A percentile compares a stretch with the other conserved stretches of the same genome.
These are phyloP conservation scores for Rhagoletis pomonella DNA, from an alignment of 1,140 invertebrate genomes.

Conservation along the genomic window DNA sequence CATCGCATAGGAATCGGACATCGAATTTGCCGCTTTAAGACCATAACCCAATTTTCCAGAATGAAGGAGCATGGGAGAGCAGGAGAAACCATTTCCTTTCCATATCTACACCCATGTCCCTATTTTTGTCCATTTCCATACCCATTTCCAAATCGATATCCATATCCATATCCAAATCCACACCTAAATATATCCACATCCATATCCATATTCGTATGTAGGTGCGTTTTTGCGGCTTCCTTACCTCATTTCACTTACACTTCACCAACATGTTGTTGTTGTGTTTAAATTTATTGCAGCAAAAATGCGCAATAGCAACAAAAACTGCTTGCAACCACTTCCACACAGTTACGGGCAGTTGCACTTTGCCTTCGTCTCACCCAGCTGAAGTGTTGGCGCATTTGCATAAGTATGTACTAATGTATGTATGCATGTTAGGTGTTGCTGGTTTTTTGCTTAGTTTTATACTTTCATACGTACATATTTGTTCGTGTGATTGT, in stretches of 20 bases:
- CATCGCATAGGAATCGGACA: too few species aligned
- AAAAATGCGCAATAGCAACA: constrained; percentile 21
- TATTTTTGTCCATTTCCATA: too few species aligned
- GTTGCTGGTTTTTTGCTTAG: background rate
- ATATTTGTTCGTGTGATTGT: constrained; percentile 16
- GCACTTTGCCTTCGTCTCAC: background rate
- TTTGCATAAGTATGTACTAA: constrained; percentile 5
- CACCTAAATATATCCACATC: too few species aligned
- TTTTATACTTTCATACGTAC: background rate
- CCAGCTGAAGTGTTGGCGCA: background rate
- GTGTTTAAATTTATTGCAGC: constrained; percentile 29
- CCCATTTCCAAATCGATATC: too few species aligned
- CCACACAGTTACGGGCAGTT: background rate
- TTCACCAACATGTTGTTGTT: background rate
- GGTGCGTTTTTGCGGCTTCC: background rate
- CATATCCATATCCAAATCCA: too few species aligned
- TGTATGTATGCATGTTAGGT: background rate
- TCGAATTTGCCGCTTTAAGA: background rate
- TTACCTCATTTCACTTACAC: background rate
- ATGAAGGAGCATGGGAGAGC: background rate
- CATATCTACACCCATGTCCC: too few species aligned
- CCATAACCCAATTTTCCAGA: background rate
- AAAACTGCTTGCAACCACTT: background rate
- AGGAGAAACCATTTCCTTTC: background rate
- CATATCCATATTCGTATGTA: background rate